Conservation (phyloP, 2,113 vertebrate species). For the Pithys albifrons region DNA sequence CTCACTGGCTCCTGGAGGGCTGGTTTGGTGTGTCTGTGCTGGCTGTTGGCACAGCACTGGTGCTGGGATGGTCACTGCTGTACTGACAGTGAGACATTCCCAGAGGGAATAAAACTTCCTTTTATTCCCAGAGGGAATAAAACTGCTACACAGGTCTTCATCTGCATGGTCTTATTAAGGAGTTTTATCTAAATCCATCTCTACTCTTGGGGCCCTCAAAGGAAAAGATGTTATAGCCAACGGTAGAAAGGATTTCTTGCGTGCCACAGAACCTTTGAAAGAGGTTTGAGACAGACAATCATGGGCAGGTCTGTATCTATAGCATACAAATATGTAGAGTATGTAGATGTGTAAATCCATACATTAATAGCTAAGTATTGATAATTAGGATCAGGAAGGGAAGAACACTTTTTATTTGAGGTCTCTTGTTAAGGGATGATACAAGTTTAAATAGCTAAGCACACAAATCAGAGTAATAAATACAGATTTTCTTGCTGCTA, state of each 20-base stretch:
- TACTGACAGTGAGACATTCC: not conserved
- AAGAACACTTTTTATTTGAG: not conserved
- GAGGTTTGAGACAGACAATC: not conserved
- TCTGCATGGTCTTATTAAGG: constrained; percentile 53
- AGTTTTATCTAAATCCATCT: constrained; percentile 39
- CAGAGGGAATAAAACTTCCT: not conserved
- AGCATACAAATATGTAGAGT: not conserved
- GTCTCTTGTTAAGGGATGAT: not conserved
- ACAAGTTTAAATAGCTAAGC: not conserved
- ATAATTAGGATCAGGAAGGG: not conserved
- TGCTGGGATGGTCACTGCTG: not conserved
- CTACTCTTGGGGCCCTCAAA: constrained; percentile 28
- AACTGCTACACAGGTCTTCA: not conserved
- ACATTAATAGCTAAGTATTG: not conserved
- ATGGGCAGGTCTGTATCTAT: not conserved
- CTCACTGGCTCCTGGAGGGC: fast-evolving
- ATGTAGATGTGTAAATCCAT: not conserved
- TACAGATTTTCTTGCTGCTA: not conserved
- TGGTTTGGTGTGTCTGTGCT: not conserved
- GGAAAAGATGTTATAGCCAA: constrained; percentile 33
- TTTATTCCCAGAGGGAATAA: not conserved
- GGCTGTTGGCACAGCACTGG: not conserved
- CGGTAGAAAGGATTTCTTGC: not conserved
- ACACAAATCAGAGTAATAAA: not conserved
- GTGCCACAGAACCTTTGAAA: not conserved